A percentile compares a stretch with the other conserved stretches of the same genome.
Evolutionary conservation across 2,113 vertebrate species (phyloP).

Genomic region (Pseudorasbora parva): DNA sequence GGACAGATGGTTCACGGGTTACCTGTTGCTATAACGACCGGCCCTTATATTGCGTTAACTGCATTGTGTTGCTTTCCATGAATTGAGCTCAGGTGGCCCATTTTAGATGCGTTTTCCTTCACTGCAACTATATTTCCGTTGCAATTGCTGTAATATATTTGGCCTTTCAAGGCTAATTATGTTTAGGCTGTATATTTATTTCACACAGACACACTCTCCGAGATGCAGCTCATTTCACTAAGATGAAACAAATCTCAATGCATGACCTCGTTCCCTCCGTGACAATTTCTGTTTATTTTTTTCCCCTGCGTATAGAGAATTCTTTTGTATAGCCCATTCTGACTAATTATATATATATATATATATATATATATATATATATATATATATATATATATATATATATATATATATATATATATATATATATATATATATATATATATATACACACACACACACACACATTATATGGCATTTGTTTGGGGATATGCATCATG

Average conservation of each 20-base stretch:
- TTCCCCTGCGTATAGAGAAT: background rate
- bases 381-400: too few species aligned
- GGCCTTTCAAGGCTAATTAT: slow-evolving; percentile 15
- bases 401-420: too few species aligned
- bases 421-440: too few species aligned
- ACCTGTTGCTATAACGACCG: slow-evolving; percentile 58
- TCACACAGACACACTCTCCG: background rate
- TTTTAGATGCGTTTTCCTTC: slow-evolving; percentile 25
- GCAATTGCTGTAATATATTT: slow-evolving; percentile 6
- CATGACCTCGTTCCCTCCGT: background rate
- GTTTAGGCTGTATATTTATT: slow-evolving; percentile 9
- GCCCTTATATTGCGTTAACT: slow-evolving; percentile 39
- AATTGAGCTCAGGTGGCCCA: slow-evolving; percentile 46
- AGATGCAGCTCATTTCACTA: background rate
- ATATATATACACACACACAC: too few species aligned
- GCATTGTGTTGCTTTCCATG: slow-evolving; percentile 31
- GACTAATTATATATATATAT: too few species aligned
- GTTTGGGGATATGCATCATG: too few species aligned
- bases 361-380: too few species aligned
- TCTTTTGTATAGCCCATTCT: background rate
- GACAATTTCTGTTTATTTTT: background rate
- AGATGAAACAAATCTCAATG: background rate
- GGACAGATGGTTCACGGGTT: slow-evolving; percentile 51
- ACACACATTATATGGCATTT: too few species aligned
- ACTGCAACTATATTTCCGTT: background rate